phyloP scores from a whole-genome alignment of 2,888 invertebrate genomes.

The Aleiodes alternator region DNA sequence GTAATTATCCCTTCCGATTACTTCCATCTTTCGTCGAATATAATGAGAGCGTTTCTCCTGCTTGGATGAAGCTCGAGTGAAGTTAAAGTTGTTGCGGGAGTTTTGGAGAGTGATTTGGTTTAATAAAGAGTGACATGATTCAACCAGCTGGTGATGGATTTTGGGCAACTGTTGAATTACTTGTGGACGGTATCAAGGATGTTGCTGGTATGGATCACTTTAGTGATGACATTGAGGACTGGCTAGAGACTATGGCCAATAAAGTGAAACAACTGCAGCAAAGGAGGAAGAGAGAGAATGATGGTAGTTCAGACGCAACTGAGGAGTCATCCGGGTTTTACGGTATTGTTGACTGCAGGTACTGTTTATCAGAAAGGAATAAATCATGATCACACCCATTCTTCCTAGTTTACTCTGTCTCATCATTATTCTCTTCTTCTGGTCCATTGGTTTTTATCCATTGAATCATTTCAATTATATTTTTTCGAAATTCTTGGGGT shows the following conservation, averaged over 20 bases:
- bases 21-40: not conserved
- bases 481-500: too few relatives aligned
- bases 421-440: too few relatives aligned
- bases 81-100: not conserved
- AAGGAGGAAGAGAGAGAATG: constrained; percentile 12
- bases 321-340: constrained; percentile 32
- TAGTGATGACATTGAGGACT: constrained; percentile 64
- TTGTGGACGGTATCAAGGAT: constrained; percentile 62
- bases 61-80: not conserved
- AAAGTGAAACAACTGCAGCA: constrained; percentile 56
- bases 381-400: too few relatives aligned
- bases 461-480: too few relatives aligned
- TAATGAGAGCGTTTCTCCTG: not conserved
- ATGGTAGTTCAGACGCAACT: constrained; percentile 41
- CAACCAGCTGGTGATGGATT: constrained; percentile 76
- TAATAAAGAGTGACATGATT: constrained; percentile 46
- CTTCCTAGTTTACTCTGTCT: too few relatives aligned
- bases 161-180: constrained; percentile 81
- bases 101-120: not conserved
- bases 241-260: constrained; percentile 63
- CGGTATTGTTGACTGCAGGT: constrained; percentile 56
- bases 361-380: constrained; percentile 1
- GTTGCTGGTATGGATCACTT: constrained; percentile 51
- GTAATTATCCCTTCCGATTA: not conserved
- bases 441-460: too few relatives aligned